These are phyloP conservation scores for Henricia sp. DNA, from an alignment of 53 echinoderm and acorn worm genomes.

Conservation along the genomic window DNA sequence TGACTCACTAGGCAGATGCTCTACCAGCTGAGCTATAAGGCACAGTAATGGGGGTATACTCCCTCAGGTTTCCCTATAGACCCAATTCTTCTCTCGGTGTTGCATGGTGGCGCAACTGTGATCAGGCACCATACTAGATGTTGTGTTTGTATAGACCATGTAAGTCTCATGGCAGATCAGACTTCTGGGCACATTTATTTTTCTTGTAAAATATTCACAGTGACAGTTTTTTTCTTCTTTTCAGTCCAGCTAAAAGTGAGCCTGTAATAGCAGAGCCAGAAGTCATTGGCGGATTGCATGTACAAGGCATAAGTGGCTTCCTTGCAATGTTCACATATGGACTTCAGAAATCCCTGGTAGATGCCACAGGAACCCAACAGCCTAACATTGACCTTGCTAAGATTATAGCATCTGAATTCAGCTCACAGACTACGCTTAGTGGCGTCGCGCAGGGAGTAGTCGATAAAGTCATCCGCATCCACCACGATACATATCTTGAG, in stretches of 20 bases:
- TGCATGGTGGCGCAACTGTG: too few species aligned
- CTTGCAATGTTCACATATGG: conserved; percentile 91
- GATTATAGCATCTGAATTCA: conserved; percentile 88
- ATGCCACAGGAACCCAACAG: conserved; percentile 79
- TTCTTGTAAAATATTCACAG: too few species aligned
- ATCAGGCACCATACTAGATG: too few species aligned
- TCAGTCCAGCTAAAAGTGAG: conserved; percentile 80
- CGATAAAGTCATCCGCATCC: conserved; percentile 90
- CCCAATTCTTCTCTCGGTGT: too few species aligned
- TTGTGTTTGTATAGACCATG: too few species aligned
- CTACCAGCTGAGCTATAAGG: too few species aligned
- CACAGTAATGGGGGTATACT: too few species aligned
- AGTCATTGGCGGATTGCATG: conserved; percentile 82
- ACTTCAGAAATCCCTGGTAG: conserved; percentile 80
- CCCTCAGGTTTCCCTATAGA: too few species aligned
- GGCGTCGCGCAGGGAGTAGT: conserved; percentile 95
- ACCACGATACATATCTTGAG: conserved; percentile 85
- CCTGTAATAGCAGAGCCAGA: conserved; percentile 96
- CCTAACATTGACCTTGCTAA: conserved; percentile 86
- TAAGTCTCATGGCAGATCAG: too few species aligned
- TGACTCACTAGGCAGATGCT: too few species aligned
- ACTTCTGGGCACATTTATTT: too few species aligned
- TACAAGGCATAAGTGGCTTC: conserved; percentile 72
- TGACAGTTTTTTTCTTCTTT: too few species aligned
- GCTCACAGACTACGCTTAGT: conserved; percentile 83